Conservation (phyloP, 2,797 vertebrate species). For the Sebastes vulpes region DNA sequence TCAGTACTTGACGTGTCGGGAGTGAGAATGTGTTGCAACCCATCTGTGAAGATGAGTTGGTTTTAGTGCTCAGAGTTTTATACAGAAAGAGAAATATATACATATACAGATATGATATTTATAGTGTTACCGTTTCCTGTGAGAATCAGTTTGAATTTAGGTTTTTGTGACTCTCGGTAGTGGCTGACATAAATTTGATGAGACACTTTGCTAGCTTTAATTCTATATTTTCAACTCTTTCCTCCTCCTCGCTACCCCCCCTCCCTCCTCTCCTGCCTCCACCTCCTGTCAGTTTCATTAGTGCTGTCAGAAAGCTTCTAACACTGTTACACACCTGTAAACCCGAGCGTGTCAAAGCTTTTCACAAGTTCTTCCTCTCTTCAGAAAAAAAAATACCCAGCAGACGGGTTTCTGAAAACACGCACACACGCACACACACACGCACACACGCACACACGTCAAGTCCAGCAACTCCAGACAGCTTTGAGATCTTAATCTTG, state of each 20-base stretch:
- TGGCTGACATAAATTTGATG: background rate
- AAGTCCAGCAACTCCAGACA: slow-evolving; percentile 43
- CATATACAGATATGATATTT: slow-evolving; percentile 18
- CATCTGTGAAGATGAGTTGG: too few species aligned
- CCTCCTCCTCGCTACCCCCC: background rate
- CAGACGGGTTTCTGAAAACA: slow-evolving; percentile 30
- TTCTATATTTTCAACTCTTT: background rate
- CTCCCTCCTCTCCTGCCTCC: background rate
- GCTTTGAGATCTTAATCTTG: slow-evolving; percentile 74
- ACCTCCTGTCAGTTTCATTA: slow-evolving; percentile 59
- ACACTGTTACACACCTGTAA: slow-evolving; percentile 75
- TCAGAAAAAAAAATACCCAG: slow-evolving; percentile 2
- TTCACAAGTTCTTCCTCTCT: slow-evolving; percentile 65
- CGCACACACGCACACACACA: slow-evolving; percentile 15
- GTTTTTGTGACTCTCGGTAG: background rate
- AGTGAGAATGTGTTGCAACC: background rate
- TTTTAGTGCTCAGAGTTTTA: slow-evolving; percentile 40
- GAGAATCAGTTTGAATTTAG: background rate
- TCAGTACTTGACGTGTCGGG: fast-evolving
- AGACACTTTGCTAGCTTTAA: background rate
- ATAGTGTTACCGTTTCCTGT: background rate
- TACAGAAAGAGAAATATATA: slow-evolving; percentile 22
- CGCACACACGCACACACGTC: slow-evolving; percentile 13
- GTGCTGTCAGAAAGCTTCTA: slow-evolving; percentile 66
- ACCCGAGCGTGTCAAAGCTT: slow-evolving; percentile 76